Percentiles rank a stretch among this genome's conserved stretches.
Conservation (phyloP, 2,797 vertebrate genomes). For the Myotis myotis region DNA sequence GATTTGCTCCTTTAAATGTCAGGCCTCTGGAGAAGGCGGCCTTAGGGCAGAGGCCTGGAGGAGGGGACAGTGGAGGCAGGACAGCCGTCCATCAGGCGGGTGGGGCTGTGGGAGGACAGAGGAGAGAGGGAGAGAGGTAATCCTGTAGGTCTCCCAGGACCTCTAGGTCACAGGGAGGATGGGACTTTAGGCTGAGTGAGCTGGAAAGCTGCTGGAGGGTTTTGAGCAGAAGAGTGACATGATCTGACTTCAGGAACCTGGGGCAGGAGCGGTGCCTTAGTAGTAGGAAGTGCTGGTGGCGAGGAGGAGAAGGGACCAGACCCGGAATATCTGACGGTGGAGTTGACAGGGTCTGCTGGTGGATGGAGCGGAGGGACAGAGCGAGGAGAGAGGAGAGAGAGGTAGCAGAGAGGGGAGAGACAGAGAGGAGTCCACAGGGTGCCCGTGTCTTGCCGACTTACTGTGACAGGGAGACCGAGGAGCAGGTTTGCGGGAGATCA, state of each 20-base stretch:
- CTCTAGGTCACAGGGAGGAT: background rate
- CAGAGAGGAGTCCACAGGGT: background rate
- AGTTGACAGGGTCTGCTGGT: background rate
- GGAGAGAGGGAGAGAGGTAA: background rate
- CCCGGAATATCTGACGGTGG: background rate
- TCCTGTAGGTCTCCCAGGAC: background rate
- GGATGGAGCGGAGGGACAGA: background rate
- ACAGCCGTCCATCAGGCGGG: background rate
- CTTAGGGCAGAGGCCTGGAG: background rate
- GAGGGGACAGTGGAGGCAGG: background rate
- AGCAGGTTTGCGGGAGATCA: background rate
- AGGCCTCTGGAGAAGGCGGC: background rate
- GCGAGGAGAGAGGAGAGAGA: background rate
- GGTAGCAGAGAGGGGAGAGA: background rate
- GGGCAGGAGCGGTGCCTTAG: background rate
- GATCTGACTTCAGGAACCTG: background rate
- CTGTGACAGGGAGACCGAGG: background rate
- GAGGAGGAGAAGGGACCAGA: background rate
- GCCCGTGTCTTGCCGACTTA: fast-evolving
- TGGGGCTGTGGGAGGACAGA: background rate
- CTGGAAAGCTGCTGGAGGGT: background rate
- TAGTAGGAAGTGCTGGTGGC: background rate
- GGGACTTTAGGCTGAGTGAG: background rate
- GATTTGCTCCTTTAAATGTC: background rate
- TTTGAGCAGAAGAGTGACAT: background rate